phyloP scores from a whole-genome alignment of 2,113 vertebrate genomes.

The Agelaius phoeniceus region DNA sequence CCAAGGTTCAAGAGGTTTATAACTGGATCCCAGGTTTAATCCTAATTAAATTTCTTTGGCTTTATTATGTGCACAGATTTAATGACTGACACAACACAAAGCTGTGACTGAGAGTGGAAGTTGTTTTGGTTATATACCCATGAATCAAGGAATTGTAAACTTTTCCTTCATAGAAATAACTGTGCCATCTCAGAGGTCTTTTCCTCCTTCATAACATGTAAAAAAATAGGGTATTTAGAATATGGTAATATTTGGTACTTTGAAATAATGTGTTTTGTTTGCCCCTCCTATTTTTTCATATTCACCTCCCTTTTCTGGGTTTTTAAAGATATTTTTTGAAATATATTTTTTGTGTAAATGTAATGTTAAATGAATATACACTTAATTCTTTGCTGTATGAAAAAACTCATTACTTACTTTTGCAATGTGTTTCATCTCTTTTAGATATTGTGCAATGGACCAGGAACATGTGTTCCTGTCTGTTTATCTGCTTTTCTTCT shows the following conservation, averaged over 20 bases:
- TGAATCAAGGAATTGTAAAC: neutral
- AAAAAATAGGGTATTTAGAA: neutral
- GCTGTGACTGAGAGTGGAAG: neutral
- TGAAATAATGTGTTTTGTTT: neutral
- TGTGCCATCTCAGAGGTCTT: neutral
- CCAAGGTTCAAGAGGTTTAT: neutral
- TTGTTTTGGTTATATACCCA: neutral
- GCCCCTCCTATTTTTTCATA: neutral
- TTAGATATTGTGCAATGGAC: slow-evolving; percentile 95
- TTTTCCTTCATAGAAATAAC: neutral
- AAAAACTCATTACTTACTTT: neutral
- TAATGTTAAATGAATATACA: neutral
- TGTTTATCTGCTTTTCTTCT: slow-evolving; percentile 87
- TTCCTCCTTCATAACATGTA: neutral
- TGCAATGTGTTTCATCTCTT: slow-evolving; percentile 47
- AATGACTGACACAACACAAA: neutral
- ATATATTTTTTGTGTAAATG: neutral
- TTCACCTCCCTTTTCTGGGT: neutral
- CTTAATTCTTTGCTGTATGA: neutral
- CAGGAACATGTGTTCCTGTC: slow-evolving; percentile 92
- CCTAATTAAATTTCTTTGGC: slow-evolving; percentile 13
- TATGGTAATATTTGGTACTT: neutral
- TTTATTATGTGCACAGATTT: neutral
- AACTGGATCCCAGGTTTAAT: slow-evolving; percentile 14
- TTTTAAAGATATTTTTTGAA: neutral